Base-by-base conservation (phyloP, 2,888 invertebrate genomes). In the Cephonodes hylas region DNA sequence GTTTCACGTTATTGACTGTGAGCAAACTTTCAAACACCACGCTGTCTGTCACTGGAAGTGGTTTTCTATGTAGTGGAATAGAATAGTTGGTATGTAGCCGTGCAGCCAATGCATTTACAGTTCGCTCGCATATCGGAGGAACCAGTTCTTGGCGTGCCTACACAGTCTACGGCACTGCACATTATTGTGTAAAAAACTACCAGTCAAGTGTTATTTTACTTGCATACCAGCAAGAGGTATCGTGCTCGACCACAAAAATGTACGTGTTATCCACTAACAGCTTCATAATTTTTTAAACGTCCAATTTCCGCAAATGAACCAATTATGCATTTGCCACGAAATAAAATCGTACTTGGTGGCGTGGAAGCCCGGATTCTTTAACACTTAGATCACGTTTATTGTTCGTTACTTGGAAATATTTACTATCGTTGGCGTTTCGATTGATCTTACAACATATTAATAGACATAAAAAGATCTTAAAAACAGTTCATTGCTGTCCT, bases 31-130 rank as follows among this genome's bases (percentile, higher is more conserved):
- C 38, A 25, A 57, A 61, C 46, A 46, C 45, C 46, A 48, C 34
- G 31, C 46, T 42, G 58, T 46, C 27, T 80, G 77, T 75, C 71
- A 69, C 66, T 73, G 61, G 64, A 66, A 83, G 79, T 81, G 75
- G 80, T 76, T 84, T 83, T 81, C 81, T 80, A 71, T 82, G 82
- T 85, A 74, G 71, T 74, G 67, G 70, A 75, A 73, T 73, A 72
- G 69, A 67, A 73, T 65, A 66, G 68, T 69, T 66, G 62, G 62
- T 69, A 69, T 71, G 63, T 62, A 42, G 62, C 48, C 60, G 64
- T 48, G 48, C 46, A 34, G 42, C 20, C 38, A 27, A 68, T 67
- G 60, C 69, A 72, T 73, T 73, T 72, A 71, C 72, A 68, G 66
- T 65, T 66, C 64, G 60, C 62, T 61, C 65, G 62, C 64, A 66